Evolutionary conservation across 2,888 invertebrate genomes (phyloP).

Genomic region (Linnaemya tessellans): DNA sequence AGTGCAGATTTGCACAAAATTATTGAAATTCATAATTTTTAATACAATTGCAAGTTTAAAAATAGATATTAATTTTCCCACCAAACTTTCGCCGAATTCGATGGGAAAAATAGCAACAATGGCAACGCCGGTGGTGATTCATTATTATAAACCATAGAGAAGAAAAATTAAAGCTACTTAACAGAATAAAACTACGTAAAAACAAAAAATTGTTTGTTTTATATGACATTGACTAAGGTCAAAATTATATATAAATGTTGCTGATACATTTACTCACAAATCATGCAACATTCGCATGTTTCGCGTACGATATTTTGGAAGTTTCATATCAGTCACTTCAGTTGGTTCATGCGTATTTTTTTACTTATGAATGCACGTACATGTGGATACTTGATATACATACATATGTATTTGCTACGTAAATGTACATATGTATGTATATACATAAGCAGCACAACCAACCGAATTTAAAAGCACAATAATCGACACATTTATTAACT

Average conservation of each 20-base stretch:
- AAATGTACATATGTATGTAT: background rate
- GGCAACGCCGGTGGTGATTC: slow-evolving; percentile 36
- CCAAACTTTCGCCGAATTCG: too few species aligned
- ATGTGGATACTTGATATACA: background rate
- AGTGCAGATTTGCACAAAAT: too few species aligned
- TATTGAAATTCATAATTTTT: too few species aligned
- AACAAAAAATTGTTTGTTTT: slow-evolving; percentile 19
- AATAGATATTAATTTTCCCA: too few species aligned
- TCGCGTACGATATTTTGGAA: slow-evolving; percentile 42
- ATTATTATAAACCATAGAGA: slow-evolving; percentile 21
- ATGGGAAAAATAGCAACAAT: too few species aligned
- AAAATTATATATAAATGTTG: slow-evolving; percentile 65
- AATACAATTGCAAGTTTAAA: too few species aligned
- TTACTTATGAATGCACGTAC: slow-evolving; percentile 15
- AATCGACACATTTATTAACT: background rate
- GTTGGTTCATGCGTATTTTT: slow-evolving; percentile 4
- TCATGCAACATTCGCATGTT: slow-evolving; percentile 58
- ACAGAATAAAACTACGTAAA: slow-evolving; percentile 39
- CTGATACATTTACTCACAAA: slow-evolving; percentile 42
- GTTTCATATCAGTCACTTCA: slow-evolving; percentile 5
- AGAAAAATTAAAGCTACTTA: slow-evolving; percentile 19
- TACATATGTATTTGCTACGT: background rate
- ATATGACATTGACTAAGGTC: slow-evolving; percentile 73
- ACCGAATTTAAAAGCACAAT: background rate
- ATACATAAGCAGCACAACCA: background rate